Conservation (phyloP, 2,797 vertebrate species). For the Pantherophis vulpinus region DNA sequence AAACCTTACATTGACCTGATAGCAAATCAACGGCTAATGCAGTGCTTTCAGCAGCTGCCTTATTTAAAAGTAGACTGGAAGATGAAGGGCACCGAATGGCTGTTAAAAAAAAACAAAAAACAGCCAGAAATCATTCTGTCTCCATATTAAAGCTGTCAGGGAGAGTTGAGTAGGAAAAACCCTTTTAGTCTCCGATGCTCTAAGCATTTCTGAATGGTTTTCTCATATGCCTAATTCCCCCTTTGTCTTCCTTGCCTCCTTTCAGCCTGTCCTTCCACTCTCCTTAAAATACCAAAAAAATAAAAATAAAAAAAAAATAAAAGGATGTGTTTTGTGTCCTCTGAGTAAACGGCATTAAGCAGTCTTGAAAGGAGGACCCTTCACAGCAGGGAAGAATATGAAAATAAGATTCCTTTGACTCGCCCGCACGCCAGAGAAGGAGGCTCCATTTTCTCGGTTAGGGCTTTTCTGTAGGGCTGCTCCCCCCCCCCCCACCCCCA, state of each 20-base stretch:
- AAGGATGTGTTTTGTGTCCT: background rate
- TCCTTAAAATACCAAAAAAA: background rate
- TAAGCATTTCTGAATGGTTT: background rate
- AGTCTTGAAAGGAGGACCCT: background rate
- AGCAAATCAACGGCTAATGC: background rate
- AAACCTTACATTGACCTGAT: background rate
- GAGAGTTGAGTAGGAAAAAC: background rate
- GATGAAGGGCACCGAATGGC: background rate
- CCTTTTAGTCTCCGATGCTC: background rate
- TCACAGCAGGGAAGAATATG: background rate
- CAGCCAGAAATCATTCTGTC: background rate
- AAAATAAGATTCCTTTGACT: background rate
- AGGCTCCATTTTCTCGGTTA: background rate
- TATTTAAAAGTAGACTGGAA: background rate
- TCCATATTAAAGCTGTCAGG: background rate
- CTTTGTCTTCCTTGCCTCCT: background rate
- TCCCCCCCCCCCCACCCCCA: fast-evolving
- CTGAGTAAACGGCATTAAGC: background rate
- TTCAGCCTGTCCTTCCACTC: background rate
- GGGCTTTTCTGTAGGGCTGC: background rate
- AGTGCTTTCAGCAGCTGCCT: background rate
- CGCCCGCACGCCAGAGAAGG: background rate
- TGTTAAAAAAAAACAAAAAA: background rate
- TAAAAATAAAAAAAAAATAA: background rate
- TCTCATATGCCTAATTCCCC: background rate